phyloP scores from a whole-genome alignment of 2,113 vertebrate genomes.

The Rutilus rutilus region DNA sequence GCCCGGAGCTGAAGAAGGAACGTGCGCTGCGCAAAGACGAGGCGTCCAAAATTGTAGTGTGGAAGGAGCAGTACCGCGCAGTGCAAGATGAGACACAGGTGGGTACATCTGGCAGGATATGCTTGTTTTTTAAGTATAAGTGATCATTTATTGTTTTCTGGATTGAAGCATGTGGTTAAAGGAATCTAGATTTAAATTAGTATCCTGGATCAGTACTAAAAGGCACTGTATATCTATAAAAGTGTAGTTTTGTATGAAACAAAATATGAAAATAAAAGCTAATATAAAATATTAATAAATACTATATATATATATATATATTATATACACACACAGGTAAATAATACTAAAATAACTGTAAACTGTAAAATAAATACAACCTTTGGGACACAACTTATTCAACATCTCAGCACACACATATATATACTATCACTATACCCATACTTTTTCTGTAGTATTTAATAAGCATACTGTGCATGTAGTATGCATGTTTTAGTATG shows the following conservation, averaged over 20 bases:
- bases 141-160: neutral
- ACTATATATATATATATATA: too few relatives aligned
- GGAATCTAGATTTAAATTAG: conserved; percentile 21
- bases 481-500: too few relatives aligned
- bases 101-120: conserved; percentile 38
- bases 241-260: neutral
- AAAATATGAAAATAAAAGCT: neutral
- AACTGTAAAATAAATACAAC: too few relatives aligned
- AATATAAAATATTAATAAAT: too few relatives aligned
- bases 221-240: conserved; percentile 17
- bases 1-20: conserved; percentile 97
- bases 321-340: too few relatives aligned
- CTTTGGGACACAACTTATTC: too few relatives aligned
- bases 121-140: conserved; percentile 19
- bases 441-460: too few relatives aligned
- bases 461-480: too few relatives aligned
- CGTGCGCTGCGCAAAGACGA: conserved; percentile 95
- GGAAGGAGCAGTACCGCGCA: conserved; percentile 96
- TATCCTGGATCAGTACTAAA: conserved; percentile 15
- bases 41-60: conserved; percentile 92
- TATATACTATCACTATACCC: too few relatives aligned
- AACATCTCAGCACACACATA: too few relatives aligned
- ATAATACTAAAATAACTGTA: too few relatives aligned
- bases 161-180: conserved; percentile 4
- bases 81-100: conserved; percentile 98